Percentiles rank a stretch among this genome's conserved stretches.
phyloP scores from a whole-genome alignment of 1,140 invertebrate genomes.

The Euglossa dilemma region DNA sequence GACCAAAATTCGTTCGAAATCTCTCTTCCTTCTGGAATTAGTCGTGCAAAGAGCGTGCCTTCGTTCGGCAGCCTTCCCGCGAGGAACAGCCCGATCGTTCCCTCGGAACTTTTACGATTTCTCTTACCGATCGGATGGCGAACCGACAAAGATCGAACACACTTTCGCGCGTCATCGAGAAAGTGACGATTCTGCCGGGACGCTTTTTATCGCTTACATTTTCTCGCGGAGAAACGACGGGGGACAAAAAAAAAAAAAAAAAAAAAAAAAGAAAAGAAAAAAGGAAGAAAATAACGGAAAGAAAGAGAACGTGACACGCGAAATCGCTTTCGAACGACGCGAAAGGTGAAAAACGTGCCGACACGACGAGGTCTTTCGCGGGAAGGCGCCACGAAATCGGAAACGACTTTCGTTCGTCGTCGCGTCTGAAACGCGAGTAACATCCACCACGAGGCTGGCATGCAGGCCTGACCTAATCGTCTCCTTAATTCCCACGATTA shows the following conservation, averaged over 20 bases:
- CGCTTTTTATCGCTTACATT: neutral
- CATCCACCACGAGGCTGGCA: constrained; percentile 4
- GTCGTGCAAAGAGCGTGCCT: neutral
- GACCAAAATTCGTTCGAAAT: no score
- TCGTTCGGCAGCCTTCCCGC: no score
- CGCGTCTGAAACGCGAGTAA: neutral
- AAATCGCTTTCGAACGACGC: neutral
- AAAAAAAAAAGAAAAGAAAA: no score
- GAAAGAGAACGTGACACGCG: neutral
- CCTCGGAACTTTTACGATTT: neutral
- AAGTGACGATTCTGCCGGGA: neutral
- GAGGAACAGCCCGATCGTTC: neutral
- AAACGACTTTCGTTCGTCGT: constrained; percentile 10
- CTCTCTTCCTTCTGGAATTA: neutral
- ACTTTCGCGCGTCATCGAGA: neutral
- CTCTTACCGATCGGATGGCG: neutral
- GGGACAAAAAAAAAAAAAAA: neutral
- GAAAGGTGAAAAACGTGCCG: no score
- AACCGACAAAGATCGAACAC: neutral
- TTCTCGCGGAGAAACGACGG: neutral
- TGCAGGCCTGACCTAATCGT: constrained; percentile 10
- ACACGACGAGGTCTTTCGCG: no score
- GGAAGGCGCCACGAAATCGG: neutral
- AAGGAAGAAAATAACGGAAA: no score
- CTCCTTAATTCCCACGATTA: constrained; percentile 24